Conservation (phyloP, 2,797 vertebrate genomes). For the Valencia hispanica region DNA sequence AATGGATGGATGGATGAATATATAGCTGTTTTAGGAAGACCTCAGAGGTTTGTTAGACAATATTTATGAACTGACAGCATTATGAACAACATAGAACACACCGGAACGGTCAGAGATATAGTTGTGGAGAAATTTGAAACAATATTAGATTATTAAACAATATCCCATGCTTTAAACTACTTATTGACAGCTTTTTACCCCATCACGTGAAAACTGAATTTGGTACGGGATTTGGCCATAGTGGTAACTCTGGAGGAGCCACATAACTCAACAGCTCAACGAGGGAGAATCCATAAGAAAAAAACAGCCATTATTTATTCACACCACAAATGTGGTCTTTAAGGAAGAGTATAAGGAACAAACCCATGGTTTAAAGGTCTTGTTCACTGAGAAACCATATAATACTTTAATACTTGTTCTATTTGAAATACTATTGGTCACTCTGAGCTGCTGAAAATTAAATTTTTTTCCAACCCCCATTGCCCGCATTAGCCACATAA, state of each 20-base stretch:
- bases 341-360: no score
- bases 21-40: not conserved
- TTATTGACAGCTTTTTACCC: no score
- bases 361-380: not conserved
- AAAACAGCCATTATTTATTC: not conserved
- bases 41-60: not conserved
- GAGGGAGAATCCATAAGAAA: not conserved
- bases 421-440: no score
- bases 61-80: not conserved
- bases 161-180: not conserved
- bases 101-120: not conserved
- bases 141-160: not conserved
- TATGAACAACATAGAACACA: no score
- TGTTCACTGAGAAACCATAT: not conserved
- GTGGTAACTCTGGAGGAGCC: not conserved
- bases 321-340: not conserved
- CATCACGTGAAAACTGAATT: no score
- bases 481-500: no score
- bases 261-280: not conserved
- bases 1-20: no score
- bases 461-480: no score
- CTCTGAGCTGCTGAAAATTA: no score
- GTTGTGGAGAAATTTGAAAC: not conserved
- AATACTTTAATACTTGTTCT: no score
- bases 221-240: no score